Percentiles rank a stretch among this genome's conserved stretches.
These are phyloP conservation scores for crab-eating macaque (Macaca fascicularis) DNA, from an alignment of 2,113 vertebrate genomes.

Conservation along the genomic window T2T-MFA8v1.1 NC_088388.1:38111001-38111500, in stretches of 20 bases:
- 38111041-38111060: neutral
- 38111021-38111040: neutral
- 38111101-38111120: neutral
- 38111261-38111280: neutral
- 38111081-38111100: neutral
- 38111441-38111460: too few species aligned
- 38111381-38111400: too few species aligned
- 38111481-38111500: too few species aligned
- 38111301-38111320: too few species aligned
- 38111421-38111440: too few species aligned
- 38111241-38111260: conserved; percentile 29
- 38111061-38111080: neutral
- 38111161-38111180: neutral
- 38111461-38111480: too few species aligned
- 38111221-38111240: neutral
- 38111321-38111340: too few species aligned
- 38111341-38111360: too few species aligned
- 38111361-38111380: too few species aligned
- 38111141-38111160: neutral
- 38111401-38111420: too few species aligned
- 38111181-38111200: neutral
- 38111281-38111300: neutral
- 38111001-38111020: neutral
- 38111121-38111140: neutral
- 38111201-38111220: neutral